Evolutionary conservation across 2,113 vertebrate species (phyloP), one percentile per base, ranked within the genome.

Genomic region (Hippocampus guttulatus): DNA sequence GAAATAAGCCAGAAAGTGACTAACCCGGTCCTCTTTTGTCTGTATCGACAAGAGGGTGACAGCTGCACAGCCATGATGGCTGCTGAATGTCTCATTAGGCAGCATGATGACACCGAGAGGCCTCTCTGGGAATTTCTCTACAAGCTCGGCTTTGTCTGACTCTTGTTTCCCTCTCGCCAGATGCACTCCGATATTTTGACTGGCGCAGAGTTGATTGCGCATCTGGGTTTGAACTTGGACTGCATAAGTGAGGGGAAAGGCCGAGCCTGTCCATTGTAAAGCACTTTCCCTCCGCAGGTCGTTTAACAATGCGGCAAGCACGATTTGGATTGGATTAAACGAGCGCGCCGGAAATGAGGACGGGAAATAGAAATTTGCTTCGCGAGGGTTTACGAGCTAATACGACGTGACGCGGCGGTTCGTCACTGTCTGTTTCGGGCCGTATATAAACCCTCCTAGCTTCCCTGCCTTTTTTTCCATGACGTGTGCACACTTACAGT

Each of bases 41-140:
- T 43, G 62, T 41, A 47, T 81, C 66, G 52, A 8, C 27, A 23
- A 20, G 51, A 25, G 43, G 64, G 33, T 68, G 86, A 77, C 86
- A 84, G 82, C 79, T 84, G 81, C 75, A 73, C 12, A 0, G 62
- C 66, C 65, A 51, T 21, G 66, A 45, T 71, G 23, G 25, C 67
- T 64, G 27, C n/a, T 54, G 71, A 74, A 68, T 70, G 71, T 55
- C 67, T 73, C 75, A 54, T 87, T 77, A 83, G 78, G 69, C 80
- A 74, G 71, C 76, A 67, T 85, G 66, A 20, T 69, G 76, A 79
- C 82, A 84, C 68, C 55, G 81, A 89, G 88, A 69, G 27, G 63
- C 75, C 84, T 79, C 85, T 63, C 5, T 83, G 84, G 86, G 86
- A 89, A 63, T 83, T 73, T 45, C 69, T 11, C 20, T 60, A 81